Percentiles rank a stretch among this genome's conserved stretches.
Conservation (phyloP, 1,140 invertebrate genomes). For the Laupala kohalensis region DNA sequence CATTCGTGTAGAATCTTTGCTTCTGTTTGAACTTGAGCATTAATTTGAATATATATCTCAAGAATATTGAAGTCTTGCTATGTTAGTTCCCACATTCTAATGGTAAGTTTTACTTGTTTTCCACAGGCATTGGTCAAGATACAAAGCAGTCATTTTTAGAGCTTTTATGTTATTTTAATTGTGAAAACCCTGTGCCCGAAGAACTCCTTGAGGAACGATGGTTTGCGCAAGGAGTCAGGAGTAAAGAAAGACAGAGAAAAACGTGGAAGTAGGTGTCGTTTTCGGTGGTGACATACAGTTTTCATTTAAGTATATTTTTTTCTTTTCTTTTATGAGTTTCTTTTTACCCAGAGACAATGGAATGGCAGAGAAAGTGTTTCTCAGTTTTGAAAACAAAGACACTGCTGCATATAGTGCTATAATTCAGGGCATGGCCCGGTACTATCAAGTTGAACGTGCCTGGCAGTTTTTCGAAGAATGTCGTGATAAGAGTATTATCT, state of each 20-base stretch:
- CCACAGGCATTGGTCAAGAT: conserved; percentile 38
- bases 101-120: not conserved
- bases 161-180: conserved; percentile 70
- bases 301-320: not conserved
- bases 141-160: conserved; percentile 61
- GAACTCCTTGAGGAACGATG: conserved; percentile 67
- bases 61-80: too few species aligned
- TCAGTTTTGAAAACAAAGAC: conserved; percentile 28
- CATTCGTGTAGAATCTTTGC: too few species aligned
- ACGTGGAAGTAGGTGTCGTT: conserved; percentile 52
- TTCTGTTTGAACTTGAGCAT: too few species aligned
- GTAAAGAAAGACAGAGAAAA: conserved; percentile 40
- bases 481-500: conserved; percentile 40
- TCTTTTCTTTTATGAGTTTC: not conserved
- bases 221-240: conserved; percentile 39
- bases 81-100: too few species aligned
- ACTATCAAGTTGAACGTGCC: conserved; percentile 42
- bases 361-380: conserved; percentile 34
- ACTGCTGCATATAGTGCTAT: conserved; percentile 33
- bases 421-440: conserved; percentile 29
- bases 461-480: conserved; percentile 52
- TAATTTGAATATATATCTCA: too few species aligned
- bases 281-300: too few species aligned
- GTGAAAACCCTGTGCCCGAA: conserved; percentile 42
- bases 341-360: conserved; percentile 27